Evolutionary conservation across 2,888 invertebrate species (phyloP).

Genomic region (Leptodirus hochenwartii): DNA sequence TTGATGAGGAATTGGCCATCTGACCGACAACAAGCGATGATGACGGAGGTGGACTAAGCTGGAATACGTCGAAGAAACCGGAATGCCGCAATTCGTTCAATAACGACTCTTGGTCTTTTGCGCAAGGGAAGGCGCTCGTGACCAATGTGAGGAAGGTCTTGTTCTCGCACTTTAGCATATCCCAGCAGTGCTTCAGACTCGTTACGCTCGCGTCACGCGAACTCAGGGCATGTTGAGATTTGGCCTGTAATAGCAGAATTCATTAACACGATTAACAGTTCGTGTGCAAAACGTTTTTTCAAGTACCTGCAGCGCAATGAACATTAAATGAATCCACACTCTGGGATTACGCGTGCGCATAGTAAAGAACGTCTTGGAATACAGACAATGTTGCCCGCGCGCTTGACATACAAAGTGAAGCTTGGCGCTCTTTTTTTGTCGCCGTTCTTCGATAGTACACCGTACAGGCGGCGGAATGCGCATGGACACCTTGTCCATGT

Average conservation of each 20-base stretch:
- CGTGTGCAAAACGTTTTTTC: neutral
- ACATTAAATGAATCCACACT: constrained; percentile 93
- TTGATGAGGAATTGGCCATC: too few relatives aligned
- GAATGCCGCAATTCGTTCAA: constrained; percentile 70
- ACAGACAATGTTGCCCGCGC: constrained; percentile 69
- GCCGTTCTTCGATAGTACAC: constrained; percentile 81
- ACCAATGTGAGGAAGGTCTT: constrained; percentile 78
- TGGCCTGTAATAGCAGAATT: constrained; percentile 29
- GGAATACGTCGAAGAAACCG: constrained; percentile 87
- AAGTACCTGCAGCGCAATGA: constrained; percentile 62
- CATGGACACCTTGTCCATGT: constrained; percentile 73
- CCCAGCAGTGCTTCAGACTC: constrained; percentile 83
- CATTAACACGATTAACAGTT: too few relatives aligned
- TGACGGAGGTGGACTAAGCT: constrained; percentile 36
- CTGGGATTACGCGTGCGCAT: constrained; percentile 67
- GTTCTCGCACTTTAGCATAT: constrained; percentile 80
- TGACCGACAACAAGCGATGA: neutral
- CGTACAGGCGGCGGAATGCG: constrained; percentile 80
- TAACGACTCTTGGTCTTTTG: constrained; percentile 77
- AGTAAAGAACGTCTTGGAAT: constrained; percentile 59
- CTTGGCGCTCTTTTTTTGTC: constrained; percentile 74
- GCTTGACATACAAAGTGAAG: constrained; percentile 81
- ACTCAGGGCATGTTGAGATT: constrained; percentile 58
- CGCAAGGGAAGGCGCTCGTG: constrained; percentile 82
- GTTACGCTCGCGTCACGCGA: constrained; percentile 67